These are phyloP conservation scores for Agrotis exclamationis DNA, from an alignment of 2,888 invertebrate genomes.

Conservation along the genomic window DNA sequence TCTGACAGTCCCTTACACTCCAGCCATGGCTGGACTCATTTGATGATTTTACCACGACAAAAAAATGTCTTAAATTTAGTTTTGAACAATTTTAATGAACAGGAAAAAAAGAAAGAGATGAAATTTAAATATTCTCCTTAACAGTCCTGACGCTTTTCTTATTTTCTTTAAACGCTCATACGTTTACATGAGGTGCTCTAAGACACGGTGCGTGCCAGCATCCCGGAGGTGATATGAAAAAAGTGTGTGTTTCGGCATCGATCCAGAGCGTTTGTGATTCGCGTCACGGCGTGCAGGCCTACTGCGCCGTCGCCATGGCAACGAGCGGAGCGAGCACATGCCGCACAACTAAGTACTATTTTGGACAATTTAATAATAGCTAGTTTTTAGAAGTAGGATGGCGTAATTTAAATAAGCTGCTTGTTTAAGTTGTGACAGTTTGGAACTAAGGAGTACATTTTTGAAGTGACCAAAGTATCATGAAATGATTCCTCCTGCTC, in stretches of 20 bases:
- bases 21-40: no score
- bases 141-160: background rate
- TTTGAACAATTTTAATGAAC: no score
- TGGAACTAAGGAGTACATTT: background rate
- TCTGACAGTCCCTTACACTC: no score
- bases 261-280: conserved; percentile 86
- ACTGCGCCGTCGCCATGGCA: conserved; percentile 86
- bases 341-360: conserved; percentile 21
- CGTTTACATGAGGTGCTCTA: conserved; percentile 22
- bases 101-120: background rate
- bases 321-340: conserved; percentile 69
- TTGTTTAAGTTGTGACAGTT: background rate
- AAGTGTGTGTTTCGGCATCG: conserved; percentile 74
- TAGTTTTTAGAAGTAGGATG: no score
- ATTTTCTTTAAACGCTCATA: conserved; percentile 18
- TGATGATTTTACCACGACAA: no score
- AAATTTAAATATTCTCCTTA: background rate
- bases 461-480: background rate
- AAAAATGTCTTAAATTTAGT: no score
- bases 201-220: conserved; percentile 53
- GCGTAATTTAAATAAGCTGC: no score
- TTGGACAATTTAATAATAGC: conserved; percentile 20
- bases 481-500: no score
- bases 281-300: conserved; percentile 86
- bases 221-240: conserved; percentile 61